Conservation (phyloP, 2,113 vertebrate species). For the human region DNA sequence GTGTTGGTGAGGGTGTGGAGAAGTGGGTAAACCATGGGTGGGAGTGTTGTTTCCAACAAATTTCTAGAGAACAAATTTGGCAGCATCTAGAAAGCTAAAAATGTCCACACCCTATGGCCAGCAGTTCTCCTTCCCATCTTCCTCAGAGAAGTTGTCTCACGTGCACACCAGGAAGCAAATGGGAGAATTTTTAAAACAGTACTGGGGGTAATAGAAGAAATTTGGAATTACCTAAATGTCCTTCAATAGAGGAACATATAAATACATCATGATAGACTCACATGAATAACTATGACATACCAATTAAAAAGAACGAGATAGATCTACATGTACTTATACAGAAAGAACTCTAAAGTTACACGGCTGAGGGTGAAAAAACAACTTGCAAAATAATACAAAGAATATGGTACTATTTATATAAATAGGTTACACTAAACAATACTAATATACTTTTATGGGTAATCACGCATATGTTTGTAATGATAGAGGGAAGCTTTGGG, state of each 20-base stretch:
- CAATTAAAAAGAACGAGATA: neutral
- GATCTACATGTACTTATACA: rapidly evolving
- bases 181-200: neutral
- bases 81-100: neutral
- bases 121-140: neutral
- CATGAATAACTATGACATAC: neutral
- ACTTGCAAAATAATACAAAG: neutral
- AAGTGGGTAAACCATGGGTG: rapidly evolving
- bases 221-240: neutral
- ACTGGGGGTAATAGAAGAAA: neutral
- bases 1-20: neutral
- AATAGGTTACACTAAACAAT: neutral
- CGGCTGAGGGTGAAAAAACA: neutral
- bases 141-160: neutral
- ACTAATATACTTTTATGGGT: neutral
- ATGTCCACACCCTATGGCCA: neutral
- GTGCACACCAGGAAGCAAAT: neutral
- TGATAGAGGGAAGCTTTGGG: neutral
- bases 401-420: neutral
- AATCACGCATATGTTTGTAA: neutral
- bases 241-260: rapidly evolving
- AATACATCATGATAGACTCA: neutral
- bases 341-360: neutral
- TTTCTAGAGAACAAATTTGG: neutral
- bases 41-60: neutral